Percentiles rank a stretch among this genome's conserved stretches.
These are phyloP conservation scores for Poecilia wingei DNA, from an alignment of 2,797 vertebrate genomes.

Conservation along the genomic window DNA sequence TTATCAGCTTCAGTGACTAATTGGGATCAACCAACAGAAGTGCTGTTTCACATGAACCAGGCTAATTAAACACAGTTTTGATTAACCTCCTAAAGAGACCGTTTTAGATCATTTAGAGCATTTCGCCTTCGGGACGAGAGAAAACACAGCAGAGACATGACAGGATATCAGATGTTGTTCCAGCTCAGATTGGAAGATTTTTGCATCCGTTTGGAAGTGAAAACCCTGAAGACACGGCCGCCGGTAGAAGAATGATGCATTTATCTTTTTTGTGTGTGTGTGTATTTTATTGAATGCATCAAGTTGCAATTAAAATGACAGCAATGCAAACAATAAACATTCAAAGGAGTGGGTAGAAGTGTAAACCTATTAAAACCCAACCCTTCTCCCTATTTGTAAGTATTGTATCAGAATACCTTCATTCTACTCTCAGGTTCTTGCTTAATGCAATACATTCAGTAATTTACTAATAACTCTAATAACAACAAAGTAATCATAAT, in stretches of 20 bases:
- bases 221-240: not conserved
- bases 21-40: constrained; percentile 25
- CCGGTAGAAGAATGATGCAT: no score
- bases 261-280: not conserved
- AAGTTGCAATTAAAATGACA: no score
- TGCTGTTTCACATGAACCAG: constrained; percentile 34
- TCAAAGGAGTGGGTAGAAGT: no score
- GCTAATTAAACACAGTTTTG: constrained; percentile 38
- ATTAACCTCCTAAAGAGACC: constrained; percentile 24
- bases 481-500: no score
- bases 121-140: not conserved
- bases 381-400: no score
- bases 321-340: no score
- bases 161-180: not conserved
- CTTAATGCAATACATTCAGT: no score
- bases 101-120: constrained; percentile 10
- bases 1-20: constrained; percentile 34
- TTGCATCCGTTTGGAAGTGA: not conserved
- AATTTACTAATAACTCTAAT: no score
- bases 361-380: no score
- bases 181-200: not conserved
- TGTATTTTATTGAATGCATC: no score
- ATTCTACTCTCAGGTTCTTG: no score
- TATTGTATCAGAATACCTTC: no score
- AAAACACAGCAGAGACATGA: constrained; percentile 6